These are phyloP conservation scores for Rhabdomys dilectus DNA, from an alignment of 2,113 vertebrate genomes.

Conservation along the genomic window DNA sequence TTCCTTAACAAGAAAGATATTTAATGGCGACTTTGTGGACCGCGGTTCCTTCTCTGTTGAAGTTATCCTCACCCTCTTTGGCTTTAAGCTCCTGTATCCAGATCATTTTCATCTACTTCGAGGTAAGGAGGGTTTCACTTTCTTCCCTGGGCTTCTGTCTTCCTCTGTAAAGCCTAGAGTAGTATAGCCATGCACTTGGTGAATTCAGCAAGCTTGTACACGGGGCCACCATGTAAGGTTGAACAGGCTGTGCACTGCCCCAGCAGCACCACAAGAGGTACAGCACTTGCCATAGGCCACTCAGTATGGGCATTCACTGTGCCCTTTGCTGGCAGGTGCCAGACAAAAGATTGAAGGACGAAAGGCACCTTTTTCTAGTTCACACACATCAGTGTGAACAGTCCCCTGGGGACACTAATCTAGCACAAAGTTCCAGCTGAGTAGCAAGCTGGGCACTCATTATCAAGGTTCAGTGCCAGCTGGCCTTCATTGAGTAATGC, in stretches of 20 bases:
- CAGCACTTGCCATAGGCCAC: rapidly evolving
- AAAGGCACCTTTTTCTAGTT: not conserved
- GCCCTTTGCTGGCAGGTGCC: not conserved
- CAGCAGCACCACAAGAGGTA: rapidly evolving
- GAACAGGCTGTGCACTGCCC: not conserved
- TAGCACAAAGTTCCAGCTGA: not conserved
- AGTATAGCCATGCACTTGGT: rapidly evolving
- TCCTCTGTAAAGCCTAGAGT: not conserved
- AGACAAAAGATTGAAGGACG: not conserved
- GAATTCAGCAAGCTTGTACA: rapidly evolving
- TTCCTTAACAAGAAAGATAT: conserved; percentile 88
- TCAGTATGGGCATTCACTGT: too few relatives aligned
- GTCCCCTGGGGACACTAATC: not conserved
- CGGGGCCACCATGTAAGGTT: not conserved
- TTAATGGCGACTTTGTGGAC: conserved; percentile 97
- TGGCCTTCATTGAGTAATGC: not conserved
- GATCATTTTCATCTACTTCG: conserved; percentile 94
- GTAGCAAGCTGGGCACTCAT: not conserved
- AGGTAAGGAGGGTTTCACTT: conserved; percentile 85
- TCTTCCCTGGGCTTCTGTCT: not conserved
- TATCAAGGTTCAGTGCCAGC: not conserved
- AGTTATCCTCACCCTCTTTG: conserved; percentile 96
- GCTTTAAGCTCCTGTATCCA: conserved; percentile 96
- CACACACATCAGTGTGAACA: not conserved
- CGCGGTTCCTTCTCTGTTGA: conserved; percentile 96